Conservation (phyloP, 2,797 vertebrate genomes). For the Vultur gryphus region DNA sequence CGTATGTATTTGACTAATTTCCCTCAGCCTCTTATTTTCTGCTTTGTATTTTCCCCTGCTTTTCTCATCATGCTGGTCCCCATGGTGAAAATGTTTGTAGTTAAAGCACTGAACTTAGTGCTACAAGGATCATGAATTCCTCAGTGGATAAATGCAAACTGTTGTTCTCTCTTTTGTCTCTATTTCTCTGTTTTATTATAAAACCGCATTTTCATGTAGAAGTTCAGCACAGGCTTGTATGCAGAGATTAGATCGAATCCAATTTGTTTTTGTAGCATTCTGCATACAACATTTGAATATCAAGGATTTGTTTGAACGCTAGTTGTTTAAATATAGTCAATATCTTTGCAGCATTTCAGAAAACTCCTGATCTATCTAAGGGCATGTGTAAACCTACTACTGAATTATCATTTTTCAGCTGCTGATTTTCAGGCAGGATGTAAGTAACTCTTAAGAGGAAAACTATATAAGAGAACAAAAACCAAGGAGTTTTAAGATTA, state of each 20-base stretch:
- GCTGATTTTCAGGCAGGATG: neutral
- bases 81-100: neutral
- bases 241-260: neutral
- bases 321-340: neutral
- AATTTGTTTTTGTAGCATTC: neutral
- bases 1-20: neutral
- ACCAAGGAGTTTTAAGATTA: neutral
- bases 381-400: neutral
- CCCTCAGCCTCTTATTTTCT: neutral
- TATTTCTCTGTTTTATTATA: neutral
- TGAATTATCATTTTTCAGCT: neutral
- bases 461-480: neutral
- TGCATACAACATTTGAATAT: constrained; percentile 13
- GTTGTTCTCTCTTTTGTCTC: neutral
- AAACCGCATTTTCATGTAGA: neutral
- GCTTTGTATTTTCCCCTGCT: neutral
- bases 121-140: constrained; percentile 23
- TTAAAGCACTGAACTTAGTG: neutral
- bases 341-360: neutral
- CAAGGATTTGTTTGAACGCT: constrained; percentile 16
- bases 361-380: neutral
- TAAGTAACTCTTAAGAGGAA: constrained; percentile 5
- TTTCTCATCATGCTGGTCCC: neutral
- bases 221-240: neutral
- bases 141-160: neutral